Conservation (phyloP, 1,140 invertebrate genomes). For the Propsilocerus akamusi region DNA sequence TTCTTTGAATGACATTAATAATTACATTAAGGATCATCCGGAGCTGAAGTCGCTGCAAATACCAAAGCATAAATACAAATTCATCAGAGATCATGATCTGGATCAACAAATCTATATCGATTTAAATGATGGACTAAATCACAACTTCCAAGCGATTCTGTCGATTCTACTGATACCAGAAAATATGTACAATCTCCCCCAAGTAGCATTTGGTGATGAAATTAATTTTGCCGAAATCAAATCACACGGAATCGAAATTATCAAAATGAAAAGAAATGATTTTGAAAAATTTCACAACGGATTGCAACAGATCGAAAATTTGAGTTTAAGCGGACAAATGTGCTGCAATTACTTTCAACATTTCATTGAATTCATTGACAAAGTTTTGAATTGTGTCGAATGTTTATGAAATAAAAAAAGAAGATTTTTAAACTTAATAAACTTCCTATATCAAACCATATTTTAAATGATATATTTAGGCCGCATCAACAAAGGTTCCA, state of each 20-base stretch:
- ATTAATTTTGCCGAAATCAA: constrained; percentile 13
- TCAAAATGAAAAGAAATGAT: constrained; percentile 15
- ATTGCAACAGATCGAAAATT: constrained; percentile 10
- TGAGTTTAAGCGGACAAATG: constrained; percentile 13
- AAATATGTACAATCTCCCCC: constrained; percentile 16
- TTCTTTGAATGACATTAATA: constrained; percentile 25
- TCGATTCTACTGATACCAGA: constrained; percentile 22
- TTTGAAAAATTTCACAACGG: constrained; percentile 12
- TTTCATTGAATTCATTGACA: constrained; percentile 7
- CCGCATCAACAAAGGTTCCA: not conserved
- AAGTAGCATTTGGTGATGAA: constrained; percentile 19
- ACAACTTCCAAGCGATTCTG: constrained; percentile 25
- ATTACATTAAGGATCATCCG: constrained; percentile 16
- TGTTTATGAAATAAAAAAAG: not conserved
- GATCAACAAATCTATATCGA: constrained; percentile 24
- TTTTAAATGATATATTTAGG: not conserved
- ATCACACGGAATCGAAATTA: constrained; percentile 11
- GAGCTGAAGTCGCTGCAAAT: constrained; percentile 12
- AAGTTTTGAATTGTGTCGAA: not conserved
- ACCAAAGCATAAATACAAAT: constrained; percentile 26
- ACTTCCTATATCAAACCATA: not conserved
- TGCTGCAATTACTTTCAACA: constrained; percentile 15
- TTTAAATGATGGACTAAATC: constrained; percentile 21
- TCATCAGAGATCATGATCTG: constrained; percentile 28
- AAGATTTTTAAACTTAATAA: not conserved